Percentiles rank a stretch among this genome's conserved stretches.
Evolutionary conservation across 2,797 vertebrate genomes (phyloP).

Genomic region (Lepus townsendii): DNA sequence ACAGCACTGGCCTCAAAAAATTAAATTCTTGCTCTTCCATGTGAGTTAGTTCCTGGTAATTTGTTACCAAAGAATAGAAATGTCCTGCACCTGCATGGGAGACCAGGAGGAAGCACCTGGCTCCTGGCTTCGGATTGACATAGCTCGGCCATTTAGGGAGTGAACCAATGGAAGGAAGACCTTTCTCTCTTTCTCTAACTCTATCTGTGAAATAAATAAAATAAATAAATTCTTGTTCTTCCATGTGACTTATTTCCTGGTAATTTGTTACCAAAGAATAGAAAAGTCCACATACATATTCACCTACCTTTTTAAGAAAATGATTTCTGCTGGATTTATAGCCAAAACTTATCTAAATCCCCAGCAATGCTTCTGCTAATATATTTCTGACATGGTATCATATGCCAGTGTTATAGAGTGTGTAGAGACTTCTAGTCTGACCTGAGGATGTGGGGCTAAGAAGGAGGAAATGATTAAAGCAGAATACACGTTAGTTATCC

Average conservation of each 20-base stretch:
- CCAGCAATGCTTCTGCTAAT: not conserved
- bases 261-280: not conserved
- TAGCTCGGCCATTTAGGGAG: too few species aligned
- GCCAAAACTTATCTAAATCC: not conserved
- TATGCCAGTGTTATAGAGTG: not conserved
- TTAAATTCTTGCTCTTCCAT: too few species aligned
- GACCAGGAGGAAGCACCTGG: too few species aligned
- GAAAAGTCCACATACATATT: not conserved
- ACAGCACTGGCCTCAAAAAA: too few species aligned
- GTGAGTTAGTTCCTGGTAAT: not conserved
- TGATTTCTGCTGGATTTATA: not conserved
- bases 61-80: not conserved
- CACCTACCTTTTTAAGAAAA: not conserved
- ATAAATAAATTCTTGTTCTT: too few species aligned
- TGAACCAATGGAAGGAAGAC: too few species aligned
- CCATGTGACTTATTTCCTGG: not conserved
- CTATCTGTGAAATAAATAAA: too few species aligned
- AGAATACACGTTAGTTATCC: not conserved
- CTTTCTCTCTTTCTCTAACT: too few species aligned
- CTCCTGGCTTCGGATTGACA: too few species aligned
- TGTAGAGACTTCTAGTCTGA: not conserved
- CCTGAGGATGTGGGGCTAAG: not conserved
- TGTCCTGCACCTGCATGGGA: too few species aligned
- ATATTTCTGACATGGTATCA: not conserved
- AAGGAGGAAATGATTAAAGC: not conserved